Base-by-base conservation (phyloP, 2,888 invertebrate genomes). In the Brachyptera risi region DNA sequence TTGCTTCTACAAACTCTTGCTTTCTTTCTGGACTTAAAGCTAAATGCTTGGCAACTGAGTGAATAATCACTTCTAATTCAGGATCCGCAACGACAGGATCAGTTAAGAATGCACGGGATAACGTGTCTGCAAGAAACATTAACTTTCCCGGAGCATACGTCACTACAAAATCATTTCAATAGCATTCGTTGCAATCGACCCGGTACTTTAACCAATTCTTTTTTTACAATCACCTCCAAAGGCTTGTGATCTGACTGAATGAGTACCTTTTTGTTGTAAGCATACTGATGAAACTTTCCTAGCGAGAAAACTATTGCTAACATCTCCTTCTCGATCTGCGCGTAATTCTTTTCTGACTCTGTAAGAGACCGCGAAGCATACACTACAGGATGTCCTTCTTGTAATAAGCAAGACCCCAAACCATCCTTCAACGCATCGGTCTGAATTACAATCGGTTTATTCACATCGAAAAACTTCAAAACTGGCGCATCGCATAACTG, bases 401-500 rank as follows among this genome's bases (percentile, higher is more conserved):
- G 54, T 3, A 54, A 23, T 11, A 54, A 21, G 21, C 54, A 54
- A 2, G 54, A n/a, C 15, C 54, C 54, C 21, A 54, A 19, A 7
- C 35, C 54, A 21, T n/a, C n/a, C n/a, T n/a, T n/a, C n/a, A n/a
- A n/a, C n/a, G n/a, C n/a, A n/a, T n/a, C n/a, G n/a, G n/a, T n/a
- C n/a, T n/a, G n/a, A n/a, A n/a, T n/a, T n/a, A n/a, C n/a, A n/a
- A n/a, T n/a, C n/a, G n/a, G n/a, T 54, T 24, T 19, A 19, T 17
- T 9, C 37, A 54, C 2, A 35, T 54, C 54, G 24, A 35, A 54
- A n/a, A 54, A 37, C 15, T 17, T 19, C 17, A 44, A 21, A 17
- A 54, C 61, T 37, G 66, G 66, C 5, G 63, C 17, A 11, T 31
- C 21, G 35, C 58, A 42, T 23, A 65, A n/a, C 13, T 40, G 21